These are phyloP conservation scores for Agrotis ipsilon DNA, from an alignment of 2,888 invertebrate genomes.

Conservation along the genomic window DNA sequence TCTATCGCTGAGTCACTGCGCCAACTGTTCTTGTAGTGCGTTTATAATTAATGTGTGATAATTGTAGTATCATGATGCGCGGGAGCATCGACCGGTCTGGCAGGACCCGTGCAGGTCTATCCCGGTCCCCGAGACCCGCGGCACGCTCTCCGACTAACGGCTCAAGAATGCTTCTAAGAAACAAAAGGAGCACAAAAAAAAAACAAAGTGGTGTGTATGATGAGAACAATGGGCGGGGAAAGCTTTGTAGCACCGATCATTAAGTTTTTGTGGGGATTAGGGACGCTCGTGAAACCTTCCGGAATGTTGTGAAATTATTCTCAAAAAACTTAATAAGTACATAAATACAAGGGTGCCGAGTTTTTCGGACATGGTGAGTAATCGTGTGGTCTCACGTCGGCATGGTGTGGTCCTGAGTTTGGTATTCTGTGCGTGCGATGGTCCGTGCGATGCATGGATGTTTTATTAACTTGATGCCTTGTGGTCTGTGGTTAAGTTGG, in stretches of 20 bases:
- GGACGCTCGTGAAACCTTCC: conserved; percentile 40
- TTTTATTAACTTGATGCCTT: conserved; percentile 1
- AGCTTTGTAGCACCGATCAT: conserved; percentile 47
- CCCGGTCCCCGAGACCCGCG: conserved; percentile 2
- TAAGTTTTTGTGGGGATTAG: conserved; percentile 54
- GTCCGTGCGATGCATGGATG: conserved; percentile 1
- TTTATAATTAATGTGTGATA: conserved; percentile 15
- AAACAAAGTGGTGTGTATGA: conserved; percentile 14
- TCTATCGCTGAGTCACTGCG: too few relatives aligned
- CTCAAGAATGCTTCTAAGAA: conserved; percentile 61
- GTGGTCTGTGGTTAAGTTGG: conserved; percentile 32
- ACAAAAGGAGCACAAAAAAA: conserved; percentile 43
- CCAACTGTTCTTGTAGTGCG: background rate
- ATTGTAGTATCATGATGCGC: background rate
- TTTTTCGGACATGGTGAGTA: conserved; percentile 44
- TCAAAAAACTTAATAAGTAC: conserved; percentile 30
- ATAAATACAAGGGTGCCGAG: background rate
- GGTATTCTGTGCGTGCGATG: conserved; percentile 10
- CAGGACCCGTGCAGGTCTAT: conserved; percentile 51
- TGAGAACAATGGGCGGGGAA: conserved; percentile 39
- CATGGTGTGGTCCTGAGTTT: conserved; percentile 13
- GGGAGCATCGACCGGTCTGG: conserved; percentile 44
- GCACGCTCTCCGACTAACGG: conserved; percentile 55
- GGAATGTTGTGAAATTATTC: conserved; percentile 65
- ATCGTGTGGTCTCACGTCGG: conserved; percentile 36